phyloP scores from a whole-genome alignment of 2,888 invertebrate species.

The Hetaerina titia region DNA sequence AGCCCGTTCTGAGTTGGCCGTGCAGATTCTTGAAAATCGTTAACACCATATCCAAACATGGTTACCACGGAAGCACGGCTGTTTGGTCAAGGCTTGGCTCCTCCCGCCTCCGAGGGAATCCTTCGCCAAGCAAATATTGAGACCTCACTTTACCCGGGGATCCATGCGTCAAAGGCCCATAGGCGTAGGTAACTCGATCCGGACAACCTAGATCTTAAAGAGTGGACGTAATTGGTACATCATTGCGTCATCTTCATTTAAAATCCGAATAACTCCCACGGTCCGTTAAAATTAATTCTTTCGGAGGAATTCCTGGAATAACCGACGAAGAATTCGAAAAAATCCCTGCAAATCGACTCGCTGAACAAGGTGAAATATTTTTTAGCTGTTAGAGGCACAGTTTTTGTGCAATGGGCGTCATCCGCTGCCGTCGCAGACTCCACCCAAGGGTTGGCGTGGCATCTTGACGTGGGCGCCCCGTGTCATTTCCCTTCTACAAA shows the following conservation, averaged over 20 bases:
- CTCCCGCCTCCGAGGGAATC: not conserved
- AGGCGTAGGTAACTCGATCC: not conserved
- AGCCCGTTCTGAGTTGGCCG: not conserved
- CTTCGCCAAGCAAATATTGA: not conserved
- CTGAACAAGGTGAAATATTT: not conserved
- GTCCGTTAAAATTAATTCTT: not conserved
- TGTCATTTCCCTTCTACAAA: not conserved
- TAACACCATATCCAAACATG: constrained; percentile 42
- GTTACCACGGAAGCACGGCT: constrained; percentile 13
- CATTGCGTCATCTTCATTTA: not conserved
- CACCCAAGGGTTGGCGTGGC: not conserved
- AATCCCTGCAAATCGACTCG: not conserved
- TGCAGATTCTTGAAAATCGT: constrained; percentile 32
- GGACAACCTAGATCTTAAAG: not conserved
- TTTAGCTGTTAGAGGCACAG: not conserved
- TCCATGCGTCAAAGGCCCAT: not conserved
- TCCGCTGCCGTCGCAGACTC: not conserved
- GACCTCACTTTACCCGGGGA: not conserved
- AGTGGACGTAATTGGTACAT: not conserved
- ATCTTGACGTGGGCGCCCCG: not conserved
- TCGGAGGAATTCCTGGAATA: not conserved
- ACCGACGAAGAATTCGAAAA: not conserved
- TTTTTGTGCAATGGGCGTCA: not conserved
- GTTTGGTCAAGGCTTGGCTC: not conserved
- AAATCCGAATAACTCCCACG: not conserved